Evolutionary conservation across 2,797 vertebrate genomes (phyloP).

Genomic region (Micromesistius poutassou): DNA sequence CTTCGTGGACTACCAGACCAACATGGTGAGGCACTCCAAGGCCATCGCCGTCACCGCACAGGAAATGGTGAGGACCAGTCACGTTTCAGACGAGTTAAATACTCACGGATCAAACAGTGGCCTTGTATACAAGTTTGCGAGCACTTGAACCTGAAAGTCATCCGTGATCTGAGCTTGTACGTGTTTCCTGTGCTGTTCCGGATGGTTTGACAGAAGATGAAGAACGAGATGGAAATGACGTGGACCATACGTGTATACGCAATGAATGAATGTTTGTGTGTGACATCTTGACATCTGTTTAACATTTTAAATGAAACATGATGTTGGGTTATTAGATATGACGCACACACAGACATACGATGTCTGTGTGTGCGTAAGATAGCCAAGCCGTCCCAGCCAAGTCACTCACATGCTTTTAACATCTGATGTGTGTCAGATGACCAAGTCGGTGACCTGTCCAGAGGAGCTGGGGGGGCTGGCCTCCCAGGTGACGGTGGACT

Average conservation of each 20-base stretch:
- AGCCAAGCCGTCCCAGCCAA: slow-evolving; percentile 99
- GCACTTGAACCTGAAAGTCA: not conserved
- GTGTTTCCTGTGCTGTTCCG: too few relatives aligned
- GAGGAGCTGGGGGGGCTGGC: slow-evolving; percentile 94
- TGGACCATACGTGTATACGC: too few relatives aligned
- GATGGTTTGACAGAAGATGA: too few relatives aligned
- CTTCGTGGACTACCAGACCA: slow-evolving; percentile 97
- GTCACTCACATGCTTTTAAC: slow-evolving; percentile 56
- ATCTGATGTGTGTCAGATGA: slow-evolving; percentile 79
- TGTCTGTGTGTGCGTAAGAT: slow-evolving; percentile 75
- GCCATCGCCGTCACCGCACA: slow-evolving; percentile 94
- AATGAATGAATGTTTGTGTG: too few relatives aligned
- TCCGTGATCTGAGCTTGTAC: too few relatives aligned
- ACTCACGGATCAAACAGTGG: not conserved
- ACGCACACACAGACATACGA: too few relatives aligned
- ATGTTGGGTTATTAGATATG: too few relatives aligned
- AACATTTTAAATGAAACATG: too few relatives aligned
- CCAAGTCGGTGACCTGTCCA: slow-evolving; percentile 95
- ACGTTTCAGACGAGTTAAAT: not conserved
- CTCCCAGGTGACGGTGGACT: slow-evolving; percentile 95
- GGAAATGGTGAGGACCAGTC: slow-evolving; percentile 84
- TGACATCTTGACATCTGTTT: not conserved
- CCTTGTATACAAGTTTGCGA: not conserved
- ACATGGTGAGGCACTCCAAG: slow-evolving; percentile 94
- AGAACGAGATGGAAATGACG: too few relatives aligned